Percentiles rank a stretch among this genome's conserved stretches.
Conservation (phyloP, 2,888 invertebrate genomes). For the Tholera decimalis region DNA sequence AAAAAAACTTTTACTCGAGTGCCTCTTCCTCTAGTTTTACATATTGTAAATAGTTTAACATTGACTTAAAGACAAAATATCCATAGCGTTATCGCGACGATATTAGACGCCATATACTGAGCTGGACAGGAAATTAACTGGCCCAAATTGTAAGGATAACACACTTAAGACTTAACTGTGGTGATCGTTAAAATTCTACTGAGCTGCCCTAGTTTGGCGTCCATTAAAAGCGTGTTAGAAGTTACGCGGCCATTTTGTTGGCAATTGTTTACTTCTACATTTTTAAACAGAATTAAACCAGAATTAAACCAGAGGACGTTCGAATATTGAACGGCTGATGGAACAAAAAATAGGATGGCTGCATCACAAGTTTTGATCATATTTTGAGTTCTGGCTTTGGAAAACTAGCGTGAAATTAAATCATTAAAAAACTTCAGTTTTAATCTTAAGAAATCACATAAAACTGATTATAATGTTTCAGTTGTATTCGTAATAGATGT, state of each 20-base stretch:
- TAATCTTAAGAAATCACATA: constrained; percentile 13
- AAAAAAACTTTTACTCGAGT: too few relatives aligned
- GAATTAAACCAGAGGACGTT: neutral
- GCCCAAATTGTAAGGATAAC: constrained; percentile 44
- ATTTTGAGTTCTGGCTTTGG: constrained; percentile 5
- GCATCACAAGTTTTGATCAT: neutral
- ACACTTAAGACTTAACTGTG: constrained; percentile 32
- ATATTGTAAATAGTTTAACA: neutral
- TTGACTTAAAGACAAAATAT: neutral
- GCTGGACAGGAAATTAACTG: constrained; percentile 24
- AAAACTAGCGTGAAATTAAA: constrained; percentile 34
- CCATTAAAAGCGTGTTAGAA: constrained; percentile 55
- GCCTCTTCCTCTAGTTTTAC: too few relatives aligned
- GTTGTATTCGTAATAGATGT: neutral
- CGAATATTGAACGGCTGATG: neutral
- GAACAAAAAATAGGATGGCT: neutral
- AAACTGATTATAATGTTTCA: constrained; percentile 14
- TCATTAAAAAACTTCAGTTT: constrained; percentile 2
- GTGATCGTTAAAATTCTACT: constrained; percentile 41
- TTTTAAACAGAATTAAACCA: constrained; percentile 34
- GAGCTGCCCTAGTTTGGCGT: constrained; percentile 45
- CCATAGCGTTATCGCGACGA: neutral
- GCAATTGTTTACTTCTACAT: constrained; percentile 24
- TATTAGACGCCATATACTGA: neutral
- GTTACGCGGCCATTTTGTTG: constrained; percentile 30